These are phyloP conservation scores for Trypoxylon attenuatum DNA, from an alignment of 2,888 invertebrate species.

Conservation along the genomic window DNA sequence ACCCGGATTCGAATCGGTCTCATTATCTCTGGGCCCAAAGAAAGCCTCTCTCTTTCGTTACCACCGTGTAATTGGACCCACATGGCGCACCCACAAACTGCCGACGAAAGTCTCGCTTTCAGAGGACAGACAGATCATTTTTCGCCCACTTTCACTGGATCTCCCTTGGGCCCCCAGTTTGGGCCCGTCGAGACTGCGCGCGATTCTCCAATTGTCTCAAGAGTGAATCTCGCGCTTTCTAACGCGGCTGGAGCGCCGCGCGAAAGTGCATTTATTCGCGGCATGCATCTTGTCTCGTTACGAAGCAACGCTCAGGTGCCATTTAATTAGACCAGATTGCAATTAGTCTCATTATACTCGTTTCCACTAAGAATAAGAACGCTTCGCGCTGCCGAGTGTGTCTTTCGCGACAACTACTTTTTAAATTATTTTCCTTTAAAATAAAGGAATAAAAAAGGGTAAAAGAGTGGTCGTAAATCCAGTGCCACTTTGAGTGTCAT, in stretches of 20 bases:
- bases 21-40: constrained; percentile 26
- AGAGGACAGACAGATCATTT: constrained; percentile 52
- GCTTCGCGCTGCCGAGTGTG: too few relatives aligned
- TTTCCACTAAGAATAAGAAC: too few relatives aligned
- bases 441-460: too few relatives aligned
- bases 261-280: constrained; percentile 61
- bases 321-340: too few relatives aligned
- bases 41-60: constrained; percentile 40
- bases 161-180: constrained; percentile 5
- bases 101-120: constrained; percentile 37
- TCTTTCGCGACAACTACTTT: too few relatives aligned
- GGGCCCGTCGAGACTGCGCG: constrained; percentile 3
- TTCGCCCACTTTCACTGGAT: constrained; percentile 54
- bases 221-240: constrained; percentile 45
- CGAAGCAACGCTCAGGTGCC: too few relatives aligned
- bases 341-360: too few relatives aligned
- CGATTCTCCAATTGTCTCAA: not conserved
- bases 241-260: constrained; percentile 48
- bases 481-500: too few relatives aligned
- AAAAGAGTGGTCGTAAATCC: too few relatives aligned
- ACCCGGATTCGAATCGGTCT: constrained; percentile 48
- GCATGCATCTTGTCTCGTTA: constrained; percentile 16
- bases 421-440: too few relatives aligned
- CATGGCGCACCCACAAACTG: constrained; percentile 11
- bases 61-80: constrained; percentile 27